phyloP scores from a whole-genome alignment of 2,797 vertebrate species.

The Xenopus petersii region DNA sequence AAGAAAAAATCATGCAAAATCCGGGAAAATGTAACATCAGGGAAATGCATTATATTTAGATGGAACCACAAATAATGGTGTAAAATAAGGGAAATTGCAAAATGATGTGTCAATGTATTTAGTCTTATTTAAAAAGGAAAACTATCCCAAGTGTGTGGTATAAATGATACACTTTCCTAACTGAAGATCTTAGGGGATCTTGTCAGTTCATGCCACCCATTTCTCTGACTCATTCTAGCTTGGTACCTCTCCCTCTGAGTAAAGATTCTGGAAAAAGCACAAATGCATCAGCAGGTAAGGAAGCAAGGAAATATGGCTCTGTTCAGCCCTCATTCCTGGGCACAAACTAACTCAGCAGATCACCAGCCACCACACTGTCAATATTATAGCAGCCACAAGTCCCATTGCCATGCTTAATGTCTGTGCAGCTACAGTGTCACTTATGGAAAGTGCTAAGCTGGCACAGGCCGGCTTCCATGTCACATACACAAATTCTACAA shows the following conservation, averaged over 20 bases:
- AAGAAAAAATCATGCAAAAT: too few species aligned
- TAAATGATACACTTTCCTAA: too few species aligned
- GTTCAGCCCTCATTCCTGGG: not conserved
- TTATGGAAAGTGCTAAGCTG: conserved; percentile 55
- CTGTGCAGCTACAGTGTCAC: conserved; percentile 72
- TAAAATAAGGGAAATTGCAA: too few species aligned
- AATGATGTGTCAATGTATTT: too few species aligned
- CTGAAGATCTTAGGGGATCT: not conserved
- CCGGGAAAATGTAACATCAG: too few species aligned
- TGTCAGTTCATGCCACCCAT: not conserved
- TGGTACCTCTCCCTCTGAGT: not conserved
- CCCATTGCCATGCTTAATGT: conserved; percentile 89
- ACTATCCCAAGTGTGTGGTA: too few species aligned
- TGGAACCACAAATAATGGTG: too few species aligned
- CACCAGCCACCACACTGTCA: too few species aligned
- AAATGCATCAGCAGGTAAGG: not conserved
- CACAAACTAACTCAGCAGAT: too few species aligned
- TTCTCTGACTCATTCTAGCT: not conserved
- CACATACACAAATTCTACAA: conserved; percentile 79
- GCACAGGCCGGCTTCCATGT: conserved; percentile 78
- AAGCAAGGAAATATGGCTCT: not conserved
- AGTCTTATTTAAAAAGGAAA: too few species aligned
- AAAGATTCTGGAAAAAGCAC: not conserved
- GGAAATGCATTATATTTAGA: too few species aligned
- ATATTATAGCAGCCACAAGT: conserved; percentile 75